Base-by-base conservation (phyloP, 2,797 vertebrate genomes). In the Chaunax sp. region DNA sequence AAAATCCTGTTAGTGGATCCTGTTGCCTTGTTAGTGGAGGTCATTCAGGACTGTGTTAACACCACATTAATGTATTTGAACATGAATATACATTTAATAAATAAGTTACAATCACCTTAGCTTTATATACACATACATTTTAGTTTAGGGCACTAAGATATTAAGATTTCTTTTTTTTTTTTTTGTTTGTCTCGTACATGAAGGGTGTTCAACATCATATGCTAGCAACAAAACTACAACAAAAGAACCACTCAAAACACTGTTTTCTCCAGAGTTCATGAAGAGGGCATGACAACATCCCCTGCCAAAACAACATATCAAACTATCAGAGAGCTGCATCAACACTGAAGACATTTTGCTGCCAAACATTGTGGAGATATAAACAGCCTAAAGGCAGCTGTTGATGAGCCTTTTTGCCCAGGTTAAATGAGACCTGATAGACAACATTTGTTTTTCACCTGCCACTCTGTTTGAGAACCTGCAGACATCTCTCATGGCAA, bases 341-440 rank as follows among this genome's bases (percentile, higher is more conserved):
- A 72, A 64, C 68, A 56, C 60, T 69, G 58, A 62, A 82, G 74
- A 86, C 58, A 56, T 69, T 72, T 57, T 43, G 52, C 71, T 85
- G 81, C 78, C 82, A 85, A 81, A 73, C 37, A 49, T 22, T 63
- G 59, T 68, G 53, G 50, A 61, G 68, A 75, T 59, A 79, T 77
- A 87, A 90, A 90, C 78, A 87, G 77, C 87, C 88, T 55, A 20
- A 18, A 85, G 90, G 88, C 80, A 75, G 57, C 41, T 38, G 67
- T 70, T 86, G 89, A 90, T 91, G 77, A 88, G 85, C 33, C 69
- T 80, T 88, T 85, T 75, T 84, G 76, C 73, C 71, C 45, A 37
- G 63, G 81, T 80, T 87, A 81, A 89, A 87, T 66, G 40, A 77
- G 64, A 65, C 53, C 69, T 74, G 53, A 44, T 66, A 69, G 78